Conservation (phyloP, 1,140 invertebrate species). For the Drosophila littoralis region DNA sequence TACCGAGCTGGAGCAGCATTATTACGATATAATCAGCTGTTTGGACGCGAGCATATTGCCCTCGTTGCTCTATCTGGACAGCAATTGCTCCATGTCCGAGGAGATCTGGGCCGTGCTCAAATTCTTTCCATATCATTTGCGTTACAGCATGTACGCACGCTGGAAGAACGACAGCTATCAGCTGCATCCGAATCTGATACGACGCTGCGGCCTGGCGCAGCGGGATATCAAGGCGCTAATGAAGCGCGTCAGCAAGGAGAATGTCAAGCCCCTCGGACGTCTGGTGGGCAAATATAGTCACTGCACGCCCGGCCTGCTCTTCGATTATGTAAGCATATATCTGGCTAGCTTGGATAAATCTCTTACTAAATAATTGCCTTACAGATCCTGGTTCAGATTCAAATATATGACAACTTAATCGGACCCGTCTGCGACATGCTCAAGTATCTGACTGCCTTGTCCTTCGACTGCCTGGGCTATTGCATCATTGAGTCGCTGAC, state of each 20-base stretch:
- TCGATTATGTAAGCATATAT: conserved; percentile 93
- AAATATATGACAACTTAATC: conserved; percentile 98
- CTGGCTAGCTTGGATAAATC: neutral
- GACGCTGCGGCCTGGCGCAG: conserved; percentile 92
- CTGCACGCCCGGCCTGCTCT: conserved; percentile 96
- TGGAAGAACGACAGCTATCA: conserved; percentile 97
- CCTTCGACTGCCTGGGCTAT: conserved; percentile 98
- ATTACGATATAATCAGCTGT: conserved; percentile 91
- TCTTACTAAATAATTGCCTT: conserved; percentile 66
- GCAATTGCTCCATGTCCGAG: conserved; percentile 97
- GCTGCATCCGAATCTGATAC: conserved; percentile 92
- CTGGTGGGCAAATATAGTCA: conserved; percentile 98
- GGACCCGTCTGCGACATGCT: conserved; percentile 98
- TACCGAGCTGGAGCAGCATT: conserved; percentile 72
- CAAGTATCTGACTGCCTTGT: conserved; percentile 97
- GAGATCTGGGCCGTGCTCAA: conserved; percentile 97
- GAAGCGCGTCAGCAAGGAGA: conserved; percentile 99
- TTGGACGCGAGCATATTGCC: conserved; percentile 95
- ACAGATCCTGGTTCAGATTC: conserved; percentile 94
- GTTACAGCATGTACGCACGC: conserved; percentile 95
- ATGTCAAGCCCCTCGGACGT: conserved; percentile 97
- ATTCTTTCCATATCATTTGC: conserved; percentile 95
- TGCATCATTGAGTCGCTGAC: conserved; percentile 97
- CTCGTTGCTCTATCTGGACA: conserved; percentile 94
- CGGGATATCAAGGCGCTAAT: conserved; percentile 98